phyloP scores from a whole-genome alignment of 2,113 vertebrate genomes.

The Mellivora capensis region DNA sequence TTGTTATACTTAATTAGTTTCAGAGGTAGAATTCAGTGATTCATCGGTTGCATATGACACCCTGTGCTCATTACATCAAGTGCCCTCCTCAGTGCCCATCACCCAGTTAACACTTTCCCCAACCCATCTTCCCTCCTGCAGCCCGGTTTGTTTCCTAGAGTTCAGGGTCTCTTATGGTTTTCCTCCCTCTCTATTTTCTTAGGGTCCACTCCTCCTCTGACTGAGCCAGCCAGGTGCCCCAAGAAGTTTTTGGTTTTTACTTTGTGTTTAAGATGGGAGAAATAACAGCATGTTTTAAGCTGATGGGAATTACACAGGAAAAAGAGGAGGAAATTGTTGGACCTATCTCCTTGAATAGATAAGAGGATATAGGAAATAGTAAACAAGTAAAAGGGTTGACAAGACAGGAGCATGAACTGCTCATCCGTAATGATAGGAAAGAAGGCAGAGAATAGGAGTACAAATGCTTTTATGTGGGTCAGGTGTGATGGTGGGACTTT shows the following conservation, averaged over 20 bases:
- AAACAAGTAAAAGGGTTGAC: neutral
- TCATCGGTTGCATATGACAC: too few species aligned
- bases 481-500: neutral
- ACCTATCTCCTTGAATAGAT: neutral
- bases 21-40: too few species aligned
- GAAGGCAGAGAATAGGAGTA: neutral
- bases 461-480: neutral
- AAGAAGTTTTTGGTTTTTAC: neutral
- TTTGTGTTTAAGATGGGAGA: neutral
- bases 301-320: neutral
- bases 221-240: too few species aligned
- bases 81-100: too few species aligned
- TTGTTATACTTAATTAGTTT: too few species aligned
- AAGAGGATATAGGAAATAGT: neutral
- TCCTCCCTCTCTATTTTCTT: too few species aligned
- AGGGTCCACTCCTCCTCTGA: too few species aligned
- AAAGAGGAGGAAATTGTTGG: neutral
- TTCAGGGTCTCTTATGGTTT: too few species aligned
- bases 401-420: neutral
- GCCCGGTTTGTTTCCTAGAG: too few species aligned
- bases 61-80: too few species aligned
- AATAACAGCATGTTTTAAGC: neutral
- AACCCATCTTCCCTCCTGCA: too few species aligned
- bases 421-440: neutral
- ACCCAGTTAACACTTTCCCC: too few species aligned